Conservation (phyloP, 2,113 vertebrate genomes). For the Egretta garzetta region DNA sequence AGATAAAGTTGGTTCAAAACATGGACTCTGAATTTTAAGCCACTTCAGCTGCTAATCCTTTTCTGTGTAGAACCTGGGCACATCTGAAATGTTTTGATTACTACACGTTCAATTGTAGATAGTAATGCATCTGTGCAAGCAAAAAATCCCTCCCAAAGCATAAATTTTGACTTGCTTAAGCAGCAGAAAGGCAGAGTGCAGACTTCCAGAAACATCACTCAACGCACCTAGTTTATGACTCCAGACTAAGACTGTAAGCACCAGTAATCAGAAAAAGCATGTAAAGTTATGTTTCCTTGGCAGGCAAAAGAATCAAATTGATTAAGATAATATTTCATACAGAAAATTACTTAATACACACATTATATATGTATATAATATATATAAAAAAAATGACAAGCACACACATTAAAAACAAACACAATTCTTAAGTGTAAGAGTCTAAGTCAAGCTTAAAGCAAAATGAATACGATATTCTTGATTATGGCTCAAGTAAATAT, state of each 20-base stretch:
- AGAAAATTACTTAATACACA: not conserved
- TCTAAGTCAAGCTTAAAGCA: not conserved
- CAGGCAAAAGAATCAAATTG: not conserved
- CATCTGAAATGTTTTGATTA: not conserved
- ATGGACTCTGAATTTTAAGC: not conserved
- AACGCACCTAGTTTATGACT: not conserved
- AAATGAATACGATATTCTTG: accelerated
- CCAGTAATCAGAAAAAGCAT: not conserved
- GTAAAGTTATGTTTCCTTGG: not conserved
- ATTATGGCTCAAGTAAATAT: not conserved
- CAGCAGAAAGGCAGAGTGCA: not conserved
- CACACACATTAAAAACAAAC: not conserved
- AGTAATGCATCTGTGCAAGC: not conserved
- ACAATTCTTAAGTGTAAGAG: not conserved
- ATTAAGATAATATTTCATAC: not conserved
- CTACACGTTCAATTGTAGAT: not conserved
- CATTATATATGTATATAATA: not conserved
- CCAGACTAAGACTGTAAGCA: not conserved
- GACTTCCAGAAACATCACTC: not conserved
- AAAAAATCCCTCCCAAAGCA: not conserved
- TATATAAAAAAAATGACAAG: not conserved
- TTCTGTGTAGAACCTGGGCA: not conserved
- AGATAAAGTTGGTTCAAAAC: not conserved
- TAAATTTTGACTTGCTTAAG: not conserved
- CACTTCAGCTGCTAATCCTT: not conserved